Evolutionary conservation across 1,140 invertebrate genomes (phyloP).

Genomic region (Sitophilus oryzae): DNA sequence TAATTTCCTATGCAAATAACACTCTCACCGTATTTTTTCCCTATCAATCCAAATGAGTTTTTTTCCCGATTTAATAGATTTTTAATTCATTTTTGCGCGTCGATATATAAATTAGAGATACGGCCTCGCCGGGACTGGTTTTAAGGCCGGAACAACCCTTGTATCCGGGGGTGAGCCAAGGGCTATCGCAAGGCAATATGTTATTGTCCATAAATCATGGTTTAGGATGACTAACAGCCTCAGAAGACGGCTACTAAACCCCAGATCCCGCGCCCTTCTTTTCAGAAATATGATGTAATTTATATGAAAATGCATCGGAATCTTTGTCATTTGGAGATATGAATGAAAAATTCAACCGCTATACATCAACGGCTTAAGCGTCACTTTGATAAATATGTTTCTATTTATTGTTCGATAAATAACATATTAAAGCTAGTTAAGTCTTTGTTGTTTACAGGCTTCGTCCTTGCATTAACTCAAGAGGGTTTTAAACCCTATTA

Average conservation of each 20-base stretch:
- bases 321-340: slow-evolving; percentile 60
- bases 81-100: not conserved
- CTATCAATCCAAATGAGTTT: too few species aligned
- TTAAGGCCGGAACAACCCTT: slow-evolving; percentile 17
- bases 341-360: slow-evolving; percentile 50
- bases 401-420: too few species aligned
- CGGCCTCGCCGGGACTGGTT: slow-evolving; percentile 1
- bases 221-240: slow-evolving; percentile 45
- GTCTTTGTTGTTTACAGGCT: too few species aligned
- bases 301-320: slow-evolving; percentile 62
- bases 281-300: slow-evolving; percentile 63
- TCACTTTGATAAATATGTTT: too few species aligned
- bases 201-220: slow-evolving; percentile 45
- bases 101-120: not conserved
- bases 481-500: slow-evolving; percentile 20
- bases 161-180: slow-evolving; percentile 20
- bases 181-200: slow-evolving; percentile 41
- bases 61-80: not conserved
- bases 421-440: too few species aligned
- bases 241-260: slow-evolving; percentile 35
- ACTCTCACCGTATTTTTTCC: too few species aligned
- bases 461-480: slow-evolving; percentile 19
- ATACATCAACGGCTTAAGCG: not conserved
- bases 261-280: slow-evolving; percentile 41
- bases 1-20: too few species aligned